Evolutionary conservation across 2,888 invertebrate species (phyloP).

Genomic region (Belgica antarctica): DNA sequence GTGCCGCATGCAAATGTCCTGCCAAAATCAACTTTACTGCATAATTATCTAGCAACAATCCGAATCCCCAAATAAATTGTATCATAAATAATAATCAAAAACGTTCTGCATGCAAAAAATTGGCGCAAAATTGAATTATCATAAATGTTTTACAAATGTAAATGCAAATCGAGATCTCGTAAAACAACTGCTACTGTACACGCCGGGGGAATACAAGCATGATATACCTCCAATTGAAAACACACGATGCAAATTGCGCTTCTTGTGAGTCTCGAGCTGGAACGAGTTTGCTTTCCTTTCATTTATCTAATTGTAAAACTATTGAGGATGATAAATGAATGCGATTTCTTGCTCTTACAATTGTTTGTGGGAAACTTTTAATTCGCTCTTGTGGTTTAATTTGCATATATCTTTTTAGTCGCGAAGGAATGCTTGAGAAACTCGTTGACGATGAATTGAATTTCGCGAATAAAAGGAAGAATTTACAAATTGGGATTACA

Average conservation of each 20-base stretch:
- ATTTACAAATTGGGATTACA: too few relatives aligned
- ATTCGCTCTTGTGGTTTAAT: too few relatives aligned
- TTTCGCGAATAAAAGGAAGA: background rate
- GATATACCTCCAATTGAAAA: background rate
- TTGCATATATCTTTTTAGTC: too few relatives aligned
- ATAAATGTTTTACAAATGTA: conserved; percentile 1
- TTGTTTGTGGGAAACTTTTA: background rate
- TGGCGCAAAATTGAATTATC: background rate
- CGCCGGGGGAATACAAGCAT: background rate
- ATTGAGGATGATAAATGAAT: conserved; percentile 21
- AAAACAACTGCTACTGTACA: background rate
- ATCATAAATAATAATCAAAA: background rate
- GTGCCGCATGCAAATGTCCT: too few relatives aligned
- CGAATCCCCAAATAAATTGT: background rate
- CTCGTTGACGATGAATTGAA: too few relatives aligned
- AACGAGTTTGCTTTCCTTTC: conserved; percentile 4
- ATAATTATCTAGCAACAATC: too few relatives aligned
- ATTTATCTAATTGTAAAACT: conserved; percentile 20
- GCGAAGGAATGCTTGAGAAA: too few relatives aligned
- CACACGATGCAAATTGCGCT: background rate
- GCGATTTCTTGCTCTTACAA: background rate
- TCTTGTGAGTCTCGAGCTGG: too few relatives aligned
- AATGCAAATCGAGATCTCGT: background rate
- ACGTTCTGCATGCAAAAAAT: background rate
- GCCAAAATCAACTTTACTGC: too few relatives aligned